Percentiles rank a stretch among this genome's conserved stretches.
phyloP scores from a whole-genome alignment of 2,113 vertebrate genomes.

The Vimba vimba region DNA sequence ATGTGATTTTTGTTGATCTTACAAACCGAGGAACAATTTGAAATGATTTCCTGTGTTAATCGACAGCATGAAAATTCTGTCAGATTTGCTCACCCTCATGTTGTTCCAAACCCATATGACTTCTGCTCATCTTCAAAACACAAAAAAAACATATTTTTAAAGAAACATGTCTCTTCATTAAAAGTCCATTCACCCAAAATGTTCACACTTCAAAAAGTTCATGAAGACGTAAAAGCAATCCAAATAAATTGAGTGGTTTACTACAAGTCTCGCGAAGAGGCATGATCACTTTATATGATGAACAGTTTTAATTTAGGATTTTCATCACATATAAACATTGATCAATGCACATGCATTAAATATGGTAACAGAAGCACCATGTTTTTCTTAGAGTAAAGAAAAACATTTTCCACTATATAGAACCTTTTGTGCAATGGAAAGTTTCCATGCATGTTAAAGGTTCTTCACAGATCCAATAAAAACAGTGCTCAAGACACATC shows the following conservation, averaged over 20 bases:
- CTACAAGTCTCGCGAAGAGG: too few relatives aligned
- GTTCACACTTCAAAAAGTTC: too few relatives aligned
- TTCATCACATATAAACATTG: background rate
- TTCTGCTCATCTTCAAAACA: background rate
- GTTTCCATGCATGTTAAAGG: background rate
- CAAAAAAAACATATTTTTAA: background rate
- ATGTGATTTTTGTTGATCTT: background rate
- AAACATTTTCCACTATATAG: background rate
- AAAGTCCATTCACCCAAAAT: background rate
- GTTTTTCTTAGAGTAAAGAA: background rate
- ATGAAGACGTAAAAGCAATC: too few relatives aligned
- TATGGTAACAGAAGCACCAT: background rate
- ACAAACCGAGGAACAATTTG: background rate
- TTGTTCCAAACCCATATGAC: background rate
- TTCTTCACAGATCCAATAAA: background rate
- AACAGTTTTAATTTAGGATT: background rate
- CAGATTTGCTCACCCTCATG: background rate
- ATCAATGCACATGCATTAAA: background rate
- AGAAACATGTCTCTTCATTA: background rate
- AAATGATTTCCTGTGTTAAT: background rate
- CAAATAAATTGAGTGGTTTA: too few relatives aligned
- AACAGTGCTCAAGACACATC: background rate
- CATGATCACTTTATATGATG: too few relatives aligned
- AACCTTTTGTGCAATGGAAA: background rate
- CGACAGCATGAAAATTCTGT: background rate